A percentile compares a stretch with the other conserved stretches of the same genome.
phyloP scores from a whole-genome alignment of 2,113 vertebrate genomes.

The Oncorhynchus gorbuscha region DNA sequence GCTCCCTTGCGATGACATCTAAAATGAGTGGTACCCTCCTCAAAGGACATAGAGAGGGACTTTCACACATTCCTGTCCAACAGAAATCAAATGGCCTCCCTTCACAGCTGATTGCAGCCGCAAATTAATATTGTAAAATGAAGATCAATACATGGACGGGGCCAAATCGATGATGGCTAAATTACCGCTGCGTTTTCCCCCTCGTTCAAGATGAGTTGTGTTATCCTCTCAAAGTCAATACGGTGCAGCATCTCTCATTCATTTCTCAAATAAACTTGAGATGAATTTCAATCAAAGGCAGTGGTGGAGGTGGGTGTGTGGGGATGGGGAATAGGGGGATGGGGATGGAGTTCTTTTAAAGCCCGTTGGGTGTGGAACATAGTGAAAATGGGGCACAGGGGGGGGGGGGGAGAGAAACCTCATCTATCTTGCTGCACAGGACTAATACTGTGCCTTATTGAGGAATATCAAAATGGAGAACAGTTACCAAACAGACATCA shows the following conservation, averaged over 20 bases:
- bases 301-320: slow-evolving; percentile 53
- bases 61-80: slow-evolving; percentile 81
- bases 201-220: slow-evolving; percentile 99
- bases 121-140: slow-evolving; percentile 99
- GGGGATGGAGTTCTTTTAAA: slow-evolving; percentile 67
- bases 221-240: slow-evolving; percentile 99
- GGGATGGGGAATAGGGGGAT: slow-evolving; percentile 31
- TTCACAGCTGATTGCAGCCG: slow-evolving; percentile 96
- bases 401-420: slow-evolving; percentile 62
- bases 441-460: slow-evolving; percentile 60
- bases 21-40: slow-evolving; percentile 65
- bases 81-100: slow-evolving; percentile 93
- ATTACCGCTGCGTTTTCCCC: slow-evolving; percentile 97
- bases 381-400: slow-evolving; percentile 67
- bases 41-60: slow-evolving; percentile 70
- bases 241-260: slow-evolving; percentile 98
- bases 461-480: slow-evolving; percentile 80
- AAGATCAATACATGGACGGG: slow-evolving; percentile 99
- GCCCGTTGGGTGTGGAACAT: slow-evolving; percentile 70
- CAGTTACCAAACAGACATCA: slow-evolving; percentile 66
- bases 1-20: slow-evolving; percentile 81
- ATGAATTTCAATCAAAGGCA: slow-evolving; percentile 86
- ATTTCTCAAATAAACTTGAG: slow-evolving; percentile 99
- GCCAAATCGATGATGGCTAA: slow-evolving; percentile 93
- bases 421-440: slow-evolving; percentile 65